Percentiles rank a stretch among this genome's conserved stretches.
These are phyloP conservation scores for Helicoverpa armigera DNA, from an alignment of 1,140 invertebrate species.

Conservation along the genomic window DNA sequence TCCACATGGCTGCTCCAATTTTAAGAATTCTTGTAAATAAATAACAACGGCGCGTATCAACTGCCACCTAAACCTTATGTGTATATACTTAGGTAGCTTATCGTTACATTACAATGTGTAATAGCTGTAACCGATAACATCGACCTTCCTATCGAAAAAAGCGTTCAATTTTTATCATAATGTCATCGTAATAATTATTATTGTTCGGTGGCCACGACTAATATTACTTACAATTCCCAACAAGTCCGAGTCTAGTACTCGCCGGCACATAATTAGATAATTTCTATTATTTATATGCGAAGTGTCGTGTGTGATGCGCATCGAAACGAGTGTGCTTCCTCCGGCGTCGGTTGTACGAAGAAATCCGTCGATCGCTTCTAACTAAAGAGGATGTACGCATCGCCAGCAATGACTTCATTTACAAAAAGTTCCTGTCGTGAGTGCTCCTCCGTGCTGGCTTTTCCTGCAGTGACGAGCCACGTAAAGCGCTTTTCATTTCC, in stretches of 20 bases:
- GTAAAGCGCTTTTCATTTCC: constrained; percentile 68
- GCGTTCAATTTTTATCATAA: constrained; percentile 77
- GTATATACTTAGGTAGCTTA: constrained; percentile 74
- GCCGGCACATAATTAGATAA: constrained; percentile 83
- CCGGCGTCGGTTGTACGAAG: constrained; percentile 70
- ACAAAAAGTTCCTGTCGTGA: constrained; percentile 79
- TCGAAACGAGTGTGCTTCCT: constrained; percentile 79
- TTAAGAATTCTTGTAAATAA: constrained; percentile 47
- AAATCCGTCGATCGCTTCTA: constrained; percentile 74
- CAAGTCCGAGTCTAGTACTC: constrained; percentile 71
- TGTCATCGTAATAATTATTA: constrained; percentile 74
- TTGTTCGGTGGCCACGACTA: constrained; percentile 63
- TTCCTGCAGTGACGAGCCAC: constrained; percentile 72
- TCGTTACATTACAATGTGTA: constrained; percentile 79
- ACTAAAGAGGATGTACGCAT: constrained; percentile 79
- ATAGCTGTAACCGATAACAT: constrained; percentile 81
- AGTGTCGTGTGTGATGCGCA: constrained; percentile 69
- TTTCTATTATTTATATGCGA: constrained; percentile 86
- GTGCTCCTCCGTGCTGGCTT: constrained; percentile 58
- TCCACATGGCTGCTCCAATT: constrained; percentile 11
- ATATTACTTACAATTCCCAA: constrained; percentile 79
- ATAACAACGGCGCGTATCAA: constrained; percentile 51
- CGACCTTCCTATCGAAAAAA: constrained; percentile 79
- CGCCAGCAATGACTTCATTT: constrained; percentile 72
- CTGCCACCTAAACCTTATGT: constrained; percentile 52